Percentiles rank a stretch among this genome's conserved stretches.
phyloP scores from a whole-genome alignment of 2,888 invertebrate species.

The Argynnis bischoffii region DNA sequence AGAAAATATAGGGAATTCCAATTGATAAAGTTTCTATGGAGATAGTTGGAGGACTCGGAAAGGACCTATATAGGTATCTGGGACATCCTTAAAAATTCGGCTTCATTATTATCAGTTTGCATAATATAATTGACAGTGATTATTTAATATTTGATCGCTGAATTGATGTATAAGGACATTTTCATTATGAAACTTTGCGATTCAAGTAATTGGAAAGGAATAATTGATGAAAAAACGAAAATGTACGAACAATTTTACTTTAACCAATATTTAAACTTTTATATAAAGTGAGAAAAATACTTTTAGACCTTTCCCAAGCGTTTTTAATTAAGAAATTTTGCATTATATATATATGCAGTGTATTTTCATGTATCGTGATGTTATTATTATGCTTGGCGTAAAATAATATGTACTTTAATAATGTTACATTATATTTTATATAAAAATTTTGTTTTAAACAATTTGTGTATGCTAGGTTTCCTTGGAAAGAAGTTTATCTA shows the following conservation, averaged over 20 bases:
- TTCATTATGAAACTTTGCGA: slow-evolving; percentile 15
- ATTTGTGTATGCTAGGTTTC: too few relatives aligned
- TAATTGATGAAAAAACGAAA: slow-evolving; percentile 12
- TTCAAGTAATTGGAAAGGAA: slow-evolving; percentile 21
- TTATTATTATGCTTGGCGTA: background rate
- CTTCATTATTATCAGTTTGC: background rate
- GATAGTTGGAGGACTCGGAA: too few relatives aligned
- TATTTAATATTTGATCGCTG: slow-evolving; percentile 13
- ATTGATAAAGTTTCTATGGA: too few relatives aligned
- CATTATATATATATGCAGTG: too few relatives aligned
- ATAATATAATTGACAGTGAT: background rate
- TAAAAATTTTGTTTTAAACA: too few relatives aligned
- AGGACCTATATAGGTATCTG: background rate
- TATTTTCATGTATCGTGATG: background rate
- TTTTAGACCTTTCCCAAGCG: background rate
- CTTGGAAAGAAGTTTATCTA: too few relatives aligned
- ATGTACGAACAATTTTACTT: slow-evolving; percentile 11
- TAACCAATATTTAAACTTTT: slow-evolving; percentile 7
- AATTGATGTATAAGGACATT: slow-evolving; percentile 9
- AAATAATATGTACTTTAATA: too few relatives aligned
- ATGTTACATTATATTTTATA: too few relatives aligned
- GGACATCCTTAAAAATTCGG: background rate
- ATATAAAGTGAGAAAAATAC: background rate
- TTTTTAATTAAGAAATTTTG: background rate
- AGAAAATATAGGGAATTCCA: too few relatives aligned